Percentiles rank a stretch among this genome's conserved stretches.
phyloP scores from a whole-genome alignment of 2,113 vertebrate species.

The Ophthalmolycus amberensis region DNA sequence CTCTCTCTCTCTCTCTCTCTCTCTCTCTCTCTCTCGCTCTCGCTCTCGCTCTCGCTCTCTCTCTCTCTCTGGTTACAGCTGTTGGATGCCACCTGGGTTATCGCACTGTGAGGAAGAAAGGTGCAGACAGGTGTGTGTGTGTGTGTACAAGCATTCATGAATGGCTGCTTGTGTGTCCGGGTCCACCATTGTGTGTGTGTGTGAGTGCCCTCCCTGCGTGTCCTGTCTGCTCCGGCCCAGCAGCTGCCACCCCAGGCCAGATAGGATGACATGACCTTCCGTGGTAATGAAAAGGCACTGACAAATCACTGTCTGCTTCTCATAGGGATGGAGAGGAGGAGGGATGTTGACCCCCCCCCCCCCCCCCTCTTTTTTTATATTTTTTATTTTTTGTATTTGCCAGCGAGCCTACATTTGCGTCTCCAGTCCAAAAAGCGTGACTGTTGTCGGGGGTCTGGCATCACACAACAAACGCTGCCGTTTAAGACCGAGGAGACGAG shows the following conservation, averaged over 20 bases:
- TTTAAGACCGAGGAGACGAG: conserved; percentile 40
- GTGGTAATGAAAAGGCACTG: conserved; percentile 78
- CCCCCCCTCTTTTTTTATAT: conserved; percentile 33
- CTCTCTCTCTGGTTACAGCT: conserved; percentile 63
- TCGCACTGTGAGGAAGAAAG: conserved; percentile 47
- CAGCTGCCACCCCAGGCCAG: conserved; percentile 77
- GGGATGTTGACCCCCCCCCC: conserved; percentile 50
- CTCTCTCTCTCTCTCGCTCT: conserved; percentile 33
- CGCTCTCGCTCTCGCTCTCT: conserved; percentile 3
- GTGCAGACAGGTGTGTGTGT: conserved; percentile 60
- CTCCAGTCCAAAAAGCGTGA: conserved; percentile 12
- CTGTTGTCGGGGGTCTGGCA: conserved; percentile 42
- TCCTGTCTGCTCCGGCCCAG: conserved; percentile 55
- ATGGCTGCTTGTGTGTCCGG: conserved; percentile 42
- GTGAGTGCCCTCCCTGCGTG: conserved; percentile 43
- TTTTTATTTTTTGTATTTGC: conserved; percentile 1
- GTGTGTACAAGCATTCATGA: conserved; percentile 40
- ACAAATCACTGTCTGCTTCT: conserved; percentile 77
- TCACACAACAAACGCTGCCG: conserved; percentile 38
- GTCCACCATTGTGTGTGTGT: conserved; percentile 25
- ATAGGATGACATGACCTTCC: conserved; percentile 77
- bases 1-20: conserved; percentile 17
- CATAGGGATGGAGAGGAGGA: conserved; percentile 48
- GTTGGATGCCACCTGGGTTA: conserved; percentile 63
- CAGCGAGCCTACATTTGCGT: conserved; percentile 6